Percentiles rank a stretch among this genome's conserved stretches.
Conservation (phyloP, 2,888 invertebrate species). For the Agrochola lota region DNA sequence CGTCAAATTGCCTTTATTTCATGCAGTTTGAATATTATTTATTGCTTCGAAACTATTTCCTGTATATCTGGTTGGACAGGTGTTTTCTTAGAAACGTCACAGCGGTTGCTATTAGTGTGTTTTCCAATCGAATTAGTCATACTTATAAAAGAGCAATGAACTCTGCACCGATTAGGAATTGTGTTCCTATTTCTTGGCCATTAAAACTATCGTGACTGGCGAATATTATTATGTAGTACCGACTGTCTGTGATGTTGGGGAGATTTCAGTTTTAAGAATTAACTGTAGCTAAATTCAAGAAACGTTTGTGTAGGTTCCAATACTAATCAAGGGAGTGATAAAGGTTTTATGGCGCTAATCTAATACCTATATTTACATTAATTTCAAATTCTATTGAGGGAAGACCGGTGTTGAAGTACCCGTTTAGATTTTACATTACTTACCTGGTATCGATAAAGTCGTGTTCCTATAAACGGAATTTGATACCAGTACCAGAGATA, state of each 20-base stretch:
- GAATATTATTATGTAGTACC: slow-evolving; percentile 46
- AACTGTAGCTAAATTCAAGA: slow-evolving; percentile 11
- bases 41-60: slow-evolving; percentile 47
- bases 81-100: slow-evolving; percentile 70
- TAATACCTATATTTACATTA: slow-evolving; percentile 15
- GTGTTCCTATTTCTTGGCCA: slow-evolving; percentile 56
- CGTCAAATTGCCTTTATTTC: slow-evolving; percentile 40
- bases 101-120: slow-evolving; percentile 66
- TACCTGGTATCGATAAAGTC: slow-evolving; percentile 37
- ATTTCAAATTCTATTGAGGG: slow-evolving; percentile 23
- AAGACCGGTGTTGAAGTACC: slow-evolving; percentile 27
- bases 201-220: slow-evolving; percentile 68
- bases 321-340: slow-evolving; percentile 25
- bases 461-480: slow-evolving; percentile 34
- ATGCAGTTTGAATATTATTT: slow-evolving; percentile 36
- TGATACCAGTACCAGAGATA: slow-evolving; percentile 29
- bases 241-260: slow-evolving; percentile 21
- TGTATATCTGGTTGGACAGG: slow-evolving; percentile 72
- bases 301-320: slow-evolving; percentile 14
- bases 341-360: slow-evolving; percentile 20
- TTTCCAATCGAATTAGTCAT: slow-evolving; percentile 78
- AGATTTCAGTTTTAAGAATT: slow-evolving; percentile 26
- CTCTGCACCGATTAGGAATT: slow-evolving; percentile 64
- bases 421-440: slow-evolving; percentile 42
- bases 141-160: slow-evolving; percentile 76